Conservation (phyloP, 2,113 vertebrate species). For the Burhinus bistriatus region DNA sequence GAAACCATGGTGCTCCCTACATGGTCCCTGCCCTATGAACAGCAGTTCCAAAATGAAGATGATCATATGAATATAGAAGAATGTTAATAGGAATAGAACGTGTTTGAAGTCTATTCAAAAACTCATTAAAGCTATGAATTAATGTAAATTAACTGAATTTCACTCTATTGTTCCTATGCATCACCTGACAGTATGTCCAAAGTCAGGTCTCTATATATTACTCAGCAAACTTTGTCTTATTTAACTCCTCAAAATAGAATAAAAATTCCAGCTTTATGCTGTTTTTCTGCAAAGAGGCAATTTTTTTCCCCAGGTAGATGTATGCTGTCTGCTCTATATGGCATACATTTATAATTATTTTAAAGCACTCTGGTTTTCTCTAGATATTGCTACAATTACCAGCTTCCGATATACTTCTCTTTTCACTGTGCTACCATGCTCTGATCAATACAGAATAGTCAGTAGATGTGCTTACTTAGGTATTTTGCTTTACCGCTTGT, state of each 20-base stretch:
- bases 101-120: not conserved
- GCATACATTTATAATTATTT: not conserved
- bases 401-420: not conserved
- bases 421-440: not conserved
- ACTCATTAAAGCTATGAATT: not conserved
- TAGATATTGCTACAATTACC: not conserved
- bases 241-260: not conserved
- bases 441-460: not conserved
- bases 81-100: not conserved
- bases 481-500: not conserved
- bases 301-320: not conserved
- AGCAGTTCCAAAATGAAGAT: not conserved
- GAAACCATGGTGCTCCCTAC: not conserved
- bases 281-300: not conserved
- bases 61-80: not conserved
- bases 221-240: not conserved
- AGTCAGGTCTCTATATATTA: not conserved
- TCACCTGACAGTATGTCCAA: not conserved
- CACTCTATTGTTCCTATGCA: not conserved
- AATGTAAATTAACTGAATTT: not conserved
- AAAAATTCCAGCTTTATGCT: not conserved
- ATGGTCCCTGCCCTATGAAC: not conserved
- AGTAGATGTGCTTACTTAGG: not conserved
- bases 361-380: not conserved
- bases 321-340: not conserved